Evolutionary conservation across 2,888 invertebrate species (phyloP), one percentile per base, ranked within the genome.

Genomic region (Psylliodes chrysocephalus): DNA sequence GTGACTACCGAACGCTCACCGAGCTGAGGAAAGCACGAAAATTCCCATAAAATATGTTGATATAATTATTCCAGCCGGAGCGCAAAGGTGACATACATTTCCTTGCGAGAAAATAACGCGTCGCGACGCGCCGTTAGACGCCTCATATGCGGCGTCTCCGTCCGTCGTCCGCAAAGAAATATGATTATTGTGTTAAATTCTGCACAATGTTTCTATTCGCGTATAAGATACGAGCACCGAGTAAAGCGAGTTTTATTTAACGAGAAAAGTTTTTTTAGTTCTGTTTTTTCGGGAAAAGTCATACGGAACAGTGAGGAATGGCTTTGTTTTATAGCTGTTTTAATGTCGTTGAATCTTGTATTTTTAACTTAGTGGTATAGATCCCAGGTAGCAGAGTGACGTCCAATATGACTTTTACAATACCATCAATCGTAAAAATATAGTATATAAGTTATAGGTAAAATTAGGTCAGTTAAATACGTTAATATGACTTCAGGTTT

Each of bases 131-230:
- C 22, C 28, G 38, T 19, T 18, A 28, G 38, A 22, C 40, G 22
- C 6, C 30, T 46, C 56, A 56, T 46, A 46, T 38, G 49, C 25
- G 14, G 14, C 49, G 54, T n/a, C n/a, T n/a, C n/a, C n/a, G n/a
- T n/a, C n/a, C 42, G 17, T 14, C 19, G 28, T 35, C 22, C 19
- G 28, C 28, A 60, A 59, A 49, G 60, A 60, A 60, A 51, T 51
- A 59, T 59, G 30, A 57, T 57, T 57, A 57, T 57, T 57, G 49
- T 35, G 47, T 56, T 56, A 54, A 54, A 54, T 54, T 54, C 28
- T 25, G 19, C 38, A 38, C 38, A 35, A 38, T 30, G 25, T 35
- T 17, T 14, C 38, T 18, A 15, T 22, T n/a, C 22, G 12, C 14
- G 19, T 25, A 38, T 8, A 15, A 14, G 18, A 7, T 14, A 12